These are phyloP conservation scores for Chlorodrepanis virens DNA, from an alignment of 2,113 vertebrate species.

Conservation along the genomic window DNA sequence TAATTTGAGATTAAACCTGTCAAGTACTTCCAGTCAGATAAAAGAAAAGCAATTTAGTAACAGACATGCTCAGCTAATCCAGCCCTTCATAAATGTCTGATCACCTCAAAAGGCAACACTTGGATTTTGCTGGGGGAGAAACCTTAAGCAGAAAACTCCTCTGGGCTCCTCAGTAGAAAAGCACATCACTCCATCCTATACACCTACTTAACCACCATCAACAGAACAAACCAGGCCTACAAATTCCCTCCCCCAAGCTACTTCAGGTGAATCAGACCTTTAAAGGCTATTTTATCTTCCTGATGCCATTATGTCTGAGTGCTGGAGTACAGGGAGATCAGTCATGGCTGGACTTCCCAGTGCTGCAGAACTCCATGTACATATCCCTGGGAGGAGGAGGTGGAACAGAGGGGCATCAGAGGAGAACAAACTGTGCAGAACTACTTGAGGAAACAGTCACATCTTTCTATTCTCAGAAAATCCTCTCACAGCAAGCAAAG, in stretches of 20 bases:
- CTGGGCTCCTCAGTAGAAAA: background rate
- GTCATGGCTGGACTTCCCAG: background rate
- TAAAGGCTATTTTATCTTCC: background rate
- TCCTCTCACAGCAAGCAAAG: background rate
- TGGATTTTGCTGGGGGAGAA: background rate
- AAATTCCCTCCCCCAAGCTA: background rate
- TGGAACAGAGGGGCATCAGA: background rate
- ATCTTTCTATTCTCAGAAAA: constrained; percentile 23
- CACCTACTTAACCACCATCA: background rate
- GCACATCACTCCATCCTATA: background rate
- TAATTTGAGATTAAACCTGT: background rate
- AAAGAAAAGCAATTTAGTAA: background rate
- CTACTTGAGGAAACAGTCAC: background rate
- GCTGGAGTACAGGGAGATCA: background rate
- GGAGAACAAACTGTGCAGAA: background rate
- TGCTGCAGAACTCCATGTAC: background rate
- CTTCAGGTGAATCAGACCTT: background rate
- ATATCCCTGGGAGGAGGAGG: background rate
- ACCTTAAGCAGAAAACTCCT: background rate
- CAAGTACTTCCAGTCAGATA: background rate
- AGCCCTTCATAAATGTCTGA: background rate
- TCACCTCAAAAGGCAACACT: background rate
- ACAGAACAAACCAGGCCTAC: background rate
- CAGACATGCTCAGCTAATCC: background rate
- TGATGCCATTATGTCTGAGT: background rate